These are phyloP conservation scores for Typhlichthys subterraneus DNA, from an alignment of 2,797 vertebrate genomes.

Conservation along the genomic window DNA sequence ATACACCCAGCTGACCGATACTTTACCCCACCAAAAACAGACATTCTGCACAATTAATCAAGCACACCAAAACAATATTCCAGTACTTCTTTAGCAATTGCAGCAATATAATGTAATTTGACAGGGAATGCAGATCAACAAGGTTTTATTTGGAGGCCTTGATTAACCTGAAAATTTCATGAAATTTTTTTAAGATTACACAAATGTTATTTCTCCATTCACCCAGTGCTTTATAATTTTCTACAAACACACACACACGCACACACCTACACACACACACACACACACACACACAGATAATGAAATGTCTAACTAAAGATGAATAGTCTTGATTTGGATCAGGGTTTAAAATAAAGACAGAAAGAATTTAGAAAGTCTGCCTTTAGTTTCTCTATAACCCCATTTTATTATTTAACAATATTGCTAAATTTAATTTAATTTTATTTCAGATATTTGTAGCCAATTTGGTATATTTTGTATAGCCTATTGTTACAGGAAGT, in stretches of 20 bases:
- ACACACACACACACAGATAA: background rate
- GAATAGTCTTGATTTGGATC: too few species aligned
- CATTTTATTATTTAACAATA: too few species aligned
- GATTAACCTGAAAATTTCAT: background rate
- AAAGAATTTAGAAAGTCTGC: too few species aligned
- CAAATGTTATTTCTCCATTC: background rate
- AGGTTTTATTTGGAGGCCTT: too few species aligned
- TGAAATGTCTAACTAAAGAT: too few species aligned
- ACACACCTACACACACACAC: constrained; percentile 1
- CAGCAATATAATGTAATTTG: too few species aligned
- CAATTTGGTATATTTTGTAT: constrained; percentile 19
- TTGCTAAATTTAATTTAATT: background rate
- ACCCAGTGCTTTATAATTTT: background rate
- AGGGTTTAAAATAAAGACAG: too few species aligned
- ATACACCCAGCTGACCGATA: constrained; percentile 11
- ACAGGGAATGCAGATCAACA: too few species aligned
- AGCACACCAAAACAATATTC: constrained; percentile 28
- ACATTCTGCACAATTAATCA: constrained; percentile 31
- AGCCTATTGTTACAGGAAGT: constrained; percentile 13
- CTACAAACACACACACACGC: background rate
- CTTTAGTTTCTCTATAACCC: too few species aligned
- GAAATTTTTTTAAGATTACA: background rate
- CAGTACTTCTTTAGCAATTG: constrained; percentile 13
- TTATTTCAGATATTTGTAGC: constrained; percentile 33
- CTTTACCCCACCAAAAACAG: constrained; percentile 29